Evolutionary conservation across 2,888 invertebrate genomes (phyloP), one percentile per base, ranked within the genome.

Genomic region (Phania funesta): DNA sequence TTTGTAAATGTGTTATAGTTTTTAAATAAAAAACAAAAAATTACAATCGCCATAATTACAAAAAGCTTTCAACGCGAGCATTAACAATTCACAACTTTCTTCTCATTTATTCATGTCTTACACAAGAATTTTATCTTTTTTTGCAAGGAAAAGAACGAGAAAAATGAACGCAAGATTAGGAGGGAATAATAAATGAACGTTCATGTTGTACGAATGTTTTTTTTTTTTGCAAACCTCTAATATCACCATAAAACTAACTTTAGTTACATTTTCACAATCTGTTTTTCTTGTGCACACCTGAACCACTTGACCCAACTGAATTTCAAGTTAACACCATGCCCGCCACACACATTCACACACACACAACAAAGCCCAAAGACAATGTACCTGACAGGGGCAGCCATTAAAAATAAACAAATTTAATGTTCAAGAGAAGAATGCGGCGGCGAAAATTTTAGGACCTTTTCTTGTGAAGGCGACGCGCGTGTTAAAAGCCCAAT

Each of bases 21-120:
- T 82, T 46, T 7, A 22, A 41, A 18, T 9, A 24, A 3, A 38
- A 50, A 9, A 26, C 35, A 22, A 35, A 16, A n/a, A 38, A 22
- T 56, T 48, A n/a, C 52, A 74, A 70, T 74, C 52, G 29, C 74
- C 73, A 60, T 78, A 82, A 82, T 78, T 78, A 78, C 82, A 78
- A 78, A 82, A 82, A 82, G 77, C 81, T 82, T 77, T 82, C 77
- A 82, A 82, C 77, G 77, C 70, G 64, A 62, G 41, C 74, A 82
- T 82, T 82, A 64, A 70, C 68, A 74, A 74, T 82, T 82, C 77
- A 74, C 68, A 70, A 50, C 44, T 68, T 62, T 35, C 38, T 11
- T 50, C 13, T 11, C 44, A 32, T 13, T 29, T 58, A 29, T 48
- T 41, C 16, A 62, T 18, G n/a, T 56, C 24, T 67, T 60, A 20